Base-by-base conservation (phyloP, 2,113 vertebrate species). In the Mormyrus lacerda region DNA sequence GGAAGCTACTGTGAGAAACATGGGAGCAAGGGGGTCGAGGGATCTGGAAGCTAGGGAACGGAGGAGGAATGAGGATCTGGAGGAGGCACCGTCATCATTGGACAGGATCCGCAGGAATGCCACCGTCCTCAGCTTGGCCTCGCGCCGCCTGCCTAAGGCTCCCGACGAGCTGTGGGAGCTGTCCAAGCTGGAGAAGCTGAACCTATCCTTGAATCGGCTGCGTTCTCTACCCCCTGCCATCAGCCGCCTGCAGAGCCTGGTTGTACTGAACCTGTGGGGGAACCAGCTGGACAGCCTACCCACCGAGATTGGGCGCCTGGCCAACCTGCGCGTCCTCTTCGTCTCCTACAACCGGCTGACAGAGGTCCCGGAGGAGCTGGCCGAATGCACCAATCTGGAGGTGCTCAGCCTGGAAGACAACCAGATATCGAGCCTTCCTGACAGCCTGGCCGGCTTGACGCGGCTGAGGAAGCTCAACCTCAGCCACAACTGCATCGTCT, bases 371-470 rank as follows among this genome's bases (percentile, higher is more conserved):
- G 94, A 97, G 2, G 98, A 99, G 93, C 95, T 99, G 92, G 95
- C 97, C 85, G 91, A 93, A 88, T 99, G 98, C 93, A 92, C 90
- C 19, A 94, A 94, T 76, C 92, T 99, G 91, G 97, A 99, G 88
- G 98, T 99, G 27, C 94, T 99, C 90, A 99, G 97, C 87, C 90
- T 99, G 92, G 98, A 98, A 0, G 97, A 98, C 93, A 99, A 99
- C 93, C 92, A 94, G 90, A 95, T 99, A 87, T 96, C 96, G 0
- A 94, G 95, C 19, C 95, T 99, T 0, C 98, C 98, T 0, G 91
- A 93, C 88, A 96, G 95, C 91, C 91, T 98, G 83, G 95, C 94
- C 0, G 92, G 96, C 87, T 94, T 99, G 91, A 93, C 91, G 13
- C 95, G 88, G 6, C 93, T 99, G 87, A 95, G 92, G 92, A 99